Evolutionary conservation across 2,113 vertebrate genomes (phyloP).

Genomic region (Rhinoptilus africanus): DNA sequence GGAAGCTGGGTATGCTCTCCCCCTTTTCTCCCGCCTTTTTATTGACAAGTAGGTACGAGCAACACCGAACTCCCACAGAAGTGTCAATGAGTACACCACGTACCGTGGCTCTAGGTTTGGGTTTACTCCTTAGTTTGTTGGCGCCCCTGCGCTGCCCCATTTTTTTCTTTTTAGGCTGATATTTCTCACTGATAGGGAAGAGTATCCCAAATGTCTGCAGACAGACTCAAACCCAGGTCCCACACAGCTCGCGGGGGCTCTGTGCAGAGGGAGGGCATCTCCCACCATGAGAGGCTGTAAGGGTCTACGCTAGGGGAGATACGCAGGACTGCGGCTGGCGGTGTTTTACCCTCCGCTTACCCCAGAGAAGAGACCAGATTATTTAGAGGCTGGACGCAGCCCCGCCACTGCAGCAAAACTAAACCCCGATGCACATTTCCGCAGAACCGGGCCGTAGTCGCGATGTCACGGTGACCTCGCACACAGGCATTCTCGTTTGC

Average conservation of each 20-base stretch:
- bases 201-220: background rate
- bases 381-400: background rate
- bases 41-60: background rate
- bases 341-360: background rate
- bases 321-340: background rate
- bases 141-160: accelerated
- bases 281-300: background rate
- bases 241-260: background rate
- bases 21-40: background rate
- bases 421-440: accelerated
- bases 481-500: accelerated
- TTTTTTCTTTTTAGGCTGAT: background rate
- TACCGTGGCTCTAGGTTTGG: accelerated
- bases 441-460: accelerated
- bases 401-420: background rate
- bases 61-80: background rate
- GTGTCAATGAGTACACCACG: background rate
- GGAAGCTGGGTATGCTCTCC: constrained; percentile 51
- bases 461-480: accelerated
- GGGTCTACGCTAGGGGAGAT: background rate
- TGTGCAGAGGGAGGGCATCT: accelerated
- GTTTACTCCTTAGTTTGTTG: background rate
- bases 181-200: background rate
- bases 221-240: background rate
- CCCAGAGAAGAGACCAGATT: background rate